Conservation (phyloP, 2,113 vertebrate species). For the Uria aalge region DNA sequence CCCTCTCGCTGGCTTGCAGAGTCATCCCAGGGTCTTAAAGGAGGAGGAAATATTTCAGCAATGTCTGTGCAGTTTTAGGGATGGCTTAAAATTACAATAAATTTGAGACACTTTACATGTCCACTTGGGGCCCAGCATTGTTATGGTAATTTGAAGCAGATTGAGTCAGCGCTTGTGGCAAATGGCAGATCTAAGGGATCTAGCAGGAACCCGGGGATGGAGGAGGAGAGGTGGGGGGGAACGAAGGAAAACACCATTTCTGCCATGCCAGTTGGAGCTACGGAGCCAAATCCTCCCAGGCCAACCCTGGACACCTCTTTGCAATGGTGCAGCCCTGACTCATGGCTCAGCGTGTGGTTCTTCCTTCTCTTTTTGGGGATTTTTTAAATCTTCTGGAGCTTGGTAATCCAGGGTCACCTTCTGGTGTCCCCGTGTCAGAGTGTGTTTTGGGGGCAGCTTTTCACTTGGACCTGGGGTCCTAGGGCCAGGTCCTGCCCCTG, state of each 20-base stretch:
- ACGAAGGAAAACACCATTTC: neutral
- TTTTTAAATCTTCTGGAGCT: neutral
- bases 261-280: accelerated
- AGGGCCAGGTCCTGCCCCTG: neutral
- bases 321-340: neutral
- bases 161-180: neutral
- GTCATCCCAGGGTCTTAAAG: neutral
- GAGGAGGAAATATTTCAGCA: constrained; percentile 8
- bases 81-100: neutral
- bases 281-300: neutral
- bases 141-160: constrained; percentile 50
- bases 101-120: neutral
- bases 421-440: neutral
- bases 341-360: neutral
- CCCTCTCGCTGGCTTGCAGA: neutral
- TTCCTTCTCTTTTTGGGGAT: neutral
- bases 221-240: neutral
- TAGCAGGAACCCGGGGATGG: neutral
- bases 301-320: neutral
- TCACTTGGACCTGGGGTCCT: neutral
- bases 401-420: neutral
- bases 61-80: neutral
- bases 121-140: constrained; percentile 2
- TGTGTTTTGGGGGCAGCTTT: neutral
- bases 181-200: neutral